Conservation (phyloP, 1,140 invertebrate species). For the Drosophila yakuba region DNA sequence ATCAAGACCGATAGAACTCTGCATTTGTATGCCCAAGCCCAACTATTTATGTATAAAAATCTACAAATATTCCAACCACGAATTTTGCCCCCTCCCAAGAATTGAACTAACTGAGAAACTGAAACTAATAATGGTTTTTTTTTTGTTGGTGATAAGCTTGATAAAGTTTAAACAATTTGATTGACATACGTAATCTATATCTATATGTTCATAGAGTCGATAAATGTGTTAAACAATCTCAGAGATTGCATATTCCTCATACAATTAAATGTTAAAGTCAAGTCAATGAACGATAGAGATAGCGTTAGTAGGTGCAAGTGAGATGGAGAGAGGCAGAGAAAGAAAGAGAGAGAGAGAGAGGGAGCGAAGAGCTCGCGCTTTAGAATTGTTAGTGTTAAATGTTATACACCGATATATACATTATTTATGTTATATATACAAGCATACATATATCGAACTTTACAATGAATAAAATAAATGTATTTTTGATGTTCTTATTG, state of each 20-base stretch:
- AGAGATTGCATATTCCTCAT: conserved; percentile 66
- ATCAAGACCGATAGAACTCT: conserved; percentile 35
- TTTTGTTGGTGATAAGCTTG: conserved; percentile 21
- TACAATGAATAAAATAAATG: conserved; percentile 53
- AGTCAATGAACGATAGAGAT: conserved; percentile 26
- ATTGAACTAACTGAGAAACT: conserved; percentile 33
- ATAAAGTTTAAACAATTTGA: conserved; percentile 28
- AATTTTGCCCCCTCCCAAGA: conserved; percentile 56
- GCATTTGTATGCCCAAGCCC: conserved; percentile 48
- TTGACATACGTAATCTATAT: conserved; percentile 45
- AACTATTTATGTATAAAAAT: conserved; percentile 47
- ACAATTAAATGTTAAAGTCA: conserved; percentile 40
- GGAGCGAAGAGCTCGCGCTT: conserved; percentile 24
- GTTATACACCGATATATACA: conserved; percentile 48
- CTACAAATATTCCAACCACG: conserved; percentile 47
- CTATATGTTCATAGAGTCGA: conserved; percentile 36
- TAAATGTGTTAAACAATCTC: conserved; percentile 65
- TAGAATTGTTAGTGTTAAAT: conserved; percentile 50
- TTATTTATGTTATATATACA: conserved; percentile 48
- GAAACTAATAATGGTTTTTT: conserved; percentile 10
- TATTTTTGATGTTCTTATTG: conserved; percentile 57
- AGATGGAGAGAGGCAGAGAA: conserved; percentile 14
- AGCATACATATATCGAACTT: conserved; percentile 25
- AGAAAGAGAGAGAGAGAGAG: conserved; percentile 18
- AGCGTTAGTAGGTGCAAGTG: conserved; percentile 11